Evolutionary conservation across 1,140 invertebrate species (phyloP), one percentile per base, ranked within the genome.

Genomic region (Drosophila tsacasi): DNA sequence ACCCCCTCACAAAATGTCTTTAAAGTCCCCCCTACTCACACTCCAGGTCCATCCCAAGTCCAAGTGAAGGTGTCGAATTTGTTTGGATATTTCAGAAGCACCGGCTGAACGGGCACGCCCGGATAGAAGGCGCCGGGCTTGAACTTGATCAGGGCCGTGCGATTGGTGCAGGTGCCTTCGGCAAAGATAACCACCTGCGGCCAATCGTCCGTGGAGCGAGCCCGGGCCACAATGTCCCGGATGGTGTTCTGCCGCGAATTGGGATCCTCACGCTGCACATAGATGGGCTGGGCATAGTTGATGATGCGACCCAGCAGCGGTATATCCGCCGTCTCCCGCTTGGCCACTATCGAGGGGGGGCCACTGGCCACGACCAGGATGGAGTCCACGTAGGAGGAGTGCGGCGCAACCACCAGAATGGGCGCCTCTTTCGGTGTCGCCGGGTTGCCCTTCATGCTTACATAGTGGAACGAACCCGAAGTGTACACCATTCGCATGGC

Each of bases 21-120:
- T 5, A 1, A 27, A 12, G n/a, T 12, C 2, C 17, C 21, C 23
- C 15, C 5, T 32, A 96, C 97, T 97, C 94, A 98, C 97, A 97
- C 97, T 94, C 97, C 97, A 72, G 98, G 97, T 64, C 98, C 98
- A 94, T 99, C 97, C 98, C 98, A 99, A 6, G 98, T 99, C 98
- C 98, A 99, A 1, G 98, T 98, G 42, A 98, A 96, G 5, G 98
- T 98, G 91, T 99, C 98, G 80, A 97, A 94, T 91, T 96, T 96
- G 91, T 99, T 99, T 0, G 97, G 97, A 93, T 99, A 99, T 58
- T 97, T 95, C 55, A 99, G 96, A 76, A 97, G 96, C 9, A 99
- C 97, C 1, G 98, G 98, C 92, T 99, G 98, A 1, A 99, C 97
- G 1, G 98, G 97, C 13, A 98, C 97, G 1, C 98, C 98, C 0